A percentile compares a stretch with the other conserved stretches of the same genome.
These are phyloP conservation scores for Nyctibius bracteatus DNA, from an alignment of 2,113 vertebrate genomes.

Conservation along the genomic window DNA sequence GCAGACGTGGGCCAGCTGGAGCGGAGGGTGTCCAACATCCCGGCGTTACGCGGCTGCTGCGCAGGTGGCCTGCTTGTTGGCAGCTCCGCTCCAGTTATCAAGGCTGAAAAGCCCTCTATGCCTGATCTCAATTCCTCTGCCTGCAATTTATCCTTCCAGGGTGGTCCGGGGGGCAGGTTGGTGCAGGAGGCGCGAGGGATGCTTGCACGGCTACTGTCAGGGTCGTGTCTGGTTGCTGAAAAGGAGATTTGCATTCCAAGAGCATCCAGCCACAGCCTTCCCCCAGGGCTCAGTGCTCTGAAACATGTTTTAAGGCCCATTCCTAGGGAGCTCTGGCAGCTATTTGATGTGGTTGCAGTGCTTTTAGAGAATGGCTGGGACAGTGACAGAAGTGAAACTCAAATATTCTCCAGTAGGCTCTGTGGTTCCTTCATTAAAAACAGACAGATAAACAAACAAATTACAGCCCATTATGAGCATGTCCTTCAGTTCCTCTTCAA, in stretches of 20 bases:
- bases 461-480: slow-evolving; percentile 23
- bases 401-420: slow-evolving; percentile 51
- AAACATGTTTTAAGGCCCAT: neutral
- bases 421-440: slow-evolving; percentile 47
- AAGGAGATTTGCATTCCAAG: slow-evolving; percentile 38
- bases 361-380: slow-evolving; percentile 20
- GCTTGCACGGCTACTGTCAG: neutral
- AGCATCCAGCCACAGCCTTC: neutral
- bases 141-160: neutral
- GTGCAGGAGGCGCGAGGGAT: neutral
- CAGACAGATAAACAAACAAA: slow-evolving; percentile 63
- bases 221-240: neutral
- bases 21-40: neutral
- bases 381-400: slow-evolving; percentile 47
- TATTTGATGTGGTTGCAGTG: slow-evolving; percentile 21
- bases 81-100: neutral
- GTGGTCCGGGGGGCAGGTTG: slow-evolving; percentile 38
- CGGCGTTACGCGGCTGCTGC: neutral
- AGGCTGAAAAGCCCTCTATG: neutral
- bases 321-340: slow-evolving; percentile 15
- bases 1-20: neutral
- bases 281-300: neutral
- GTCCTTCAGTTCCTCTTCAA: slow-evolving; percentile 55
- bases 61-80: neutral
- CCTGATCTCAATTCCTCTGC: neutral